phyloP scores from a whole-genome alignment of 1,140 invertebrate genomes.

The Batillaria attramentaria region DNA sequence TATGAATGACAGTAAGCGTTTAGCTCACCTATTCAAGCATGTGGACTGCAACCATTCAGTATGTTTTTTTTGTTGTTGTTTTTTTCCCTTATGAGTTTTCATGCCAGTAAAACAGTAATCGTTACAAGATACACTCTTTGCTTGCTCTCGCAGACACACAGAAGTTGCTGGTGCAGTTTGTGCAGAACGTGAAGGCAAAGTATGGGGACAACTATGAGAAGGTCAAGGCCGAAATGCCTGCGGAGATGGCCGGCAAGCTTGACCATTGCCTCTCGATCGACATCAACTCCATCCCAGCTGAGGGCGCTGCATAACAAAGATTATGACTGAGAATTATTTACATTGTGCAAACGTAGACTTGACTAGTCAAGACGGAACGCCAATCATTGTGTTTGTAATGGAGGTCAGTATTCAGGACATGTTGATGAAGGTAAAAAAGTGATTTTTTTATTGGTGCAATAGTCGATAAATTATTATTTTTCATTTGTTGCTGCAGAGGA shows the following conservation, averaged over 20 bases:
- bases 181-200: constrained; percentile 48
- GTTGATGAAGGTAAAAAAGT: no score
- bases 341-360: no score
- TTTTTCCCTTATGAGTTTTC: neutral
- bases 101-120: neutral
- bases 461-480: no score
- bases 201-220: constrained; percentile 48
- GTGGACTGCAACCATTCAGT: neutral
- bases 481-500: no score
- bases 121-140: neutral
- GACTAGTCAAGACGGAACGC: no score
- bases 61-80: neutral
- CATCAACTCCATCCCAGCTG: constrained; percentile 18
- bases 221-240: constrained; percentile 33
- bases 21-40: neutral
- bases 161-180: constrained; percentile 52
- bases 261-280: constrained; percentile 47
- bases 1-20: neutral
- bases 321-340: no score
- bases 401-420: no score
- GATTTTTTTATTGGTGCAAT: no score
- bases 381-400: no score
- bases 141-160: constrained; percentile 50
- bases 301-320: no score
- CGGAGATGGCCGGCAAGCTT: constrained; percentile 46